Evolutionary conservation across 2,797 vertebrate species (phyloP).

Genomic region (Myripristis murdjan): DNA sequence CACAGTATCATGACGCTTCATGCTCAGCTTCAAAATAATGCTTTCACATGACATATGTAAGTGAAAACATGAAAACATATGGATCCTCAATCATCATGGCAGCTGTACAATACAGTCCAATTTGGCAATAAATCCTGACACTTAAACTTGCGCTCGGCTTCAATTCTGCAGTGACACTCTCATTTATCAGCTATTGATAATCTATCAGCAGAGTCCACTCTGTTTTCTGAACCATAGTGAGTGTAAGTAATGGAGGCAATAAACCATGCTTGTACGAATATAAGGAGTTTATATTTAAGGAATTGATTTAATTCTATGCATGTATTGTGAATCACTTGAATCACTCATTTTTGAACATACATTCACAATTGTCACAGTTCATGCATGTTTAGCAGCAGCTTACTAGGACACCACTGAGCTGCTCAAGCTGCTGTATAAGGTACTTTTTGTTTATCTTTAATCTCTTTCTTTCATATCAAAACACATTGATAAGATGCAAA

Average conservation of each 20-base stretch:
- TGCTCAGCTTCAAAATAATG: not conserved
- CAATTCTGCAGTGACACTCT: conserved; percentile 3
- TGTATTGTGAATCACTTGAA: no score
- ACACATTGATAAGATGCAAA: not conserved
- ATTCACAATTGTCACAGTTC: no score
- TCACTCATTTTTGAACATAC: no score
- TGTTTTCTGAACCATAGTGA: conserved; percentile 17
- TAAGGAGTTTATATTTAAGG: no score
- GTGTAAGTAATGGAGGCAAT: conserved; percentile 19
- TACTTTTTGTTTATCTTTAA: no score
- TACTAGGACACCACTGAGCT: no score
- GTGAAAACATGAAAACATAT: not conserved
- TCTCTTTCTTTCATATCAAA: not conserved
- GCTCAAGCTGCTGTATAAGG: no score
- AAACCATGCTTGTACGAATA: no score
- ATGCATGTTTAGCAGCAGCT: no score
- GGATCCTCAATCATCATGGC: conserved; percentile 20
- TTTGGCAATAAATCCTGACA: conserved; percentile 23
- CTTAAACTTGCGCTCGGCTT: not conserved
- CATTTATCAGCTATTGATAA: conserved; percentile 53
- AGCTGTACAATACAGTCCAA: not conserved
- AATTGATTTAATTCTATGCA: no score
- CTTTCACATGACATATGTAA: not conserved
- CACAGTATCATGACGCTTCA: not conserved
- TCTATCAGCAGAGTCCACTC: conserved; percentile 32